Evolutionary conservation across 2,113 vertebrate species (phyloP).

Genomic region (Litocranius walleri): DNA sequence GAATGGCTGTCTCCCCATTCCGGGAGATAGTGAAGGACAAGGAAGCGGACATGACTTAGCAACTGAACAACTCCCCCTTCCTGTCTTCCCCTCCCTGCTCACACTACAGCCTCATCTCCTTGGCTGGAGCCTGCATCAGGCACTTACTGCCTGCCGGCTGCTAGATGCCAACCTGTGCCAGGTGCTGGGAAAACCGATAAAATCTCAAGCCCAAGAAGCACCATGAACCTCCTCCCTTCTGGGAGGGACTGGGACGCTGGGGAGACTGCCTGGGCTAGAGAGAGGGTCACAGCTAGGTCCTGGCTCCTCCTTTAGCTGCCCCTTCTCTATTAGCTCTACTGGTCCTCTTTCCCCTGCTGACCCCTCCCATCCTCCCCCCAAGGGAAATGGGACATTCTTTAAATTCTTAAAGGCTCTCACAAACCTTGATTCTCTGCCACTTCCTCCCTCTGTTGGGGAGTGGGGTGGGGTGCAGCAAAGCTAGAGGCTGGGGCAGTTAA

Average conservation of each 20-base stretch:
- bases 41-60: not conserved
- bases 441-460: conserved; percentile 62
- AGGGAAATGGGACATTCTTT: conserved; percentile 76
- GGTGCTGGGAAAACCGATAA: not conserved
- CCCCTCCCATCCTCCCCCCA: conserved; percentile 5
- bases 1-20: not conserved
- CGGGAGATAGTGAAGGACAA: not conserved
- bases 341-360: not conserved
- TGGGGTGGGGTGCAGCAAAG: conserved; percentile 55
- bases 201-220: not conserved
- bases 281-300: not conserved
- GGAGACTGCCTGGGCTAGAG: not conserved
- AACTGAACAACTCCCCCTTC: not conserved
- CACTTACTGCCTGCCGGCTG: not conserved
- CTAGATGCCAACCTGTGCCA: not conserved
- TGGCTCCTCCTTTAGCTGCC: not conserved
- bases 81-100: not conserved
- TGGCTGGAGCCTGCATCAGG: not conserved
- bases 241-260: not conserved
- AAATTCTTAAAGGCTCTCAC: conserved; percentile 72
- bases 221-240: not conserved
- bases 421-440: conserved; percentile 64
- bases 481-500: conserved; percentile 57
- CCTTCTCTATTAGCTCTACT: not conserved
- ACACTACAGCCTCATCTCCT: not conserved